Evolutionary conservation across 2,888 invertebrate genomes (phyloP).

Genomic region (Limenitis camilla): DNA sequence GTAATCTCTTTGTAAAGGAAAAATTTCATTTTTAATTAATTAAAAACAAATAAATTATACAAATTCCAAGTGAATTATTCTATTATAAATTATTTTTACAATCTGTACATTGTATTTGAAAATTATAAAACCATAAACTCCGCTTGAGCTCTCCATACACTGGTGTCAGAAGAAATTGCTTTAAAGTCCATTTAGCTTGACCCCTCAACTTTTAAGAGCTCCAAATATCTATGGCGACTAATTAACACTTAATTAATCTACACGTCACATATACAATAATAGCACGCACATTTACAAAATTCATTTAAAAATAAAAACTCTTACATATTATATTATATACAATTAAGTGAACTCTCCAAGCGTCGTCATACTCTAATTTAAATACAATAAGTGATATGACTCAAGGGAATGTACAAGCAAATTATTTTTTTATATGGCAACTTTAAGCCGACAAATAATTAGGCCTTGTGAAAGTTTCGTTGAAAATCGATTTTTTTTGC

Average conservation of each 20-base stretch:
- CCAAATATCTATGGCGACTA: constrained; percentile 16
- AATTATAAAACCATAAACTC: constrained; percentile 9
- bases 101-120: constrained; percentile 26
- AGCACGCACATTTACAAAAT: constrained; percentile 68
- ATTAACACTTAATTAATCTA: constrained; percentile 20
- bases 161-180: not conserved
- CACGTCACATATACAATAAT: constrained; percentile 57
- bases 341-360: constrained; percentile 41
- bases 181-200: not conserved
- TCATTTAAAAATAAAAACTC: constrained; percentile 40
- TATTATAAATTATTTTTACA: constrained; percentile 33
- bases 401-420: constrained; percentile 47
- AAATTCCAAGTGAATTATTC: too few relatives aligned
- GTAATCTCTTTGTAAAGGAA: constrained; percentile 12
- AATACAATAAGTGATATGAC: constrained; percentile 62
- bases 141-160: not conserved
- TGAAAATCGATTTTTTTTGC: constrained; percentile 21
- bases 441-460: constrained; percentile 22
- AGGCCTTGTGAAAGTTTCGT: constrained; percentile 26
- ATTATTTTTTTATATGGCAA: constrained; percentile 19
- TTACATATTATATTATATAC: constrained; percentile 30
- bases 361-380: constrained; percentile 45
- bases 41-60: constrained; percentile 6
- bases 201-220: not conserved
- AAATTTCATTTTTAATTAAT: constrained; percentile 8